Evolutionary conservation across 2,888 invertebrate species (phyloP).

Genomic region (Cancer borealis): DNA sequence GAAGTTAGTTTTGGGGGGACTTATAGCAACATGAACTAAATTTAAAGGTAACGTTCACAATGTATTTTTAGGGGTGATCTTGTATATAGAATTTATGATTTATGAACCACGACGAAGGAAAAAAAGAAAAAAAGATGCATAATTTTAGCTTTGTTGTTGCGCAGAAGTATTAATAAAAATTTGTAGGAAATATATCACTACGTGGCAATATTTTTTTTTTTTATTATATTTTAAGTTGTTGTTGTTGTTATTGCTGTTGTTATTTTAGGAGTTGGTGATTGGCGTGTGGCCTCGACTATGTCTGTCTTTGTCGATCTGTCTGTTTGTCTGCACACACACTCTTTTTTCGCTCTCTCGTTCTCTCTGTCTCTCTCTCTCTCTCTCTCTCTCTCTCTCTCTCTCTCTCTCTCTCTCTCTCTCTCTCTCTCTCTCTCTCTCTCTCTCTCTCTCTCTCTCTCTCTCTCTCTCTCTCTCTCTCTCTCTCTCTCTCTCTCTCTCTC

Average conservation of each 20-base stretch:
- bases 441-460: neutral
- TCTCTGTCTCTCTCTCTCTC: neutral
- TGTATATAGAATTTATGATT: neutral
- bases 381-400: too few species aligned
- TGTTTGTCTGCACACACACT: neutral
- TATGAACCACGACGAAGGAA: neutral
- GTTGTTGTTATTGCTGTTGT: neutral
- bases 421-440: too few species aligned
- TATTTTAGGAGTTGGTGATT: neutral
- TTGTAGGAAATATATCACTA: neutral
- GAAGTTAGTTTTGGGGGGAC: neutral
- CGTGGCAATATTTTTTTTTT: neutral
- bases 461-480: neutral
- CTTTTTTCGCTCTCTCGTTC: neutral
- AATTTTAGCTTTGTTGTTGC: neutral
- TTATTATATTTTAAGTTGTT: neutral
- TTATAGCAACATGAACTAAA: slow-evolving; percentile 10
- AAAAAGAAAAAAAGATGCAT: neutral
- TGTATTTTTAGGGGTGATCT: neutral
- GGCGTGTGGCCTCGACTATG: neutral
- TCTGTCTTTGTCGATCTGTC: neutral
- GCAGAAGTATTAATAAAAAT: neutral
- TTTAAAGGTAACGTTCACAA: neutral
- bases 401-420: too few species aligned
- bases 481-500: too few species aligned